A percentile compares a stretch with the other conserved stretches of the same genome.
phyloP scores from a whole-genome alignment of 2,888 invertebrate genomes.

The Argyra leucocephala region DNA sequence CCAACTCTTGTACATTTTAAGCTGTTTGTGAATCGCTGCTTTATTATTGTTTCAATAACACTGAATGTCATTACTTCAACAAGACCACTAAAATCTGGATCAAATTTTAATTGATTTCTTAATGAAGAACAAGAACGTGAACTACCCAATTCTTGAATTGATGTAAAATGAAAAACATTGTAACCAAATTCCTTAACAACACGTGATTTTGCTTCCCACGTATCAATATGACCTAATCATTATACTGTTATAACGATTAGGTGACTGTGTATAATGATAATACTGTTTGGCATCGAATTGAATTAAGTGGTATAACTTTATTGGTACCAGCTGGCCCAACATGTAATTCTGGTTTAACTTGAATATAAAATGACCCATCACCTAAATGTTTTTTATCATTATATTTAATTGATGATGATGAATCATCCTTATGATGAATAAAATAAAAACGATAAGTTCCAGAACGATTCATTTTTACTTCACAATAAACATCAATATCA shows the following conservation, averaged over 20 bases:
- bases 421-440: constrained; percentile 26
- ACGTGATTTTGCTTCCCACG: constrained; percentile 76
- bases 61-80: constrained; percentile 52
- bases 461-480: constrained; percentile 54
- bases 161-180: constrained; percentile 95
- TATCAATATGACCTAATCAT: constrained; percentile 75
- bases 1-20: too few species aligned
- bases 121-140: constrained; percentile 91
- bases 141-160: constrained; percentile 83
- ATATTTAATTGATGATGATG: neutral
- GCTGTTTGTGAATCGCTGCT: too few species aligned
- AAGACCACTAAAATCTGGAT: constrained; percentile 59
- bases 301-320: constrained; percentile 67
- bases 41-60: constrained; percentile 64
- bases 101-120: constrained; percentile 74
- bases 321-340: constrained; percentile 51
- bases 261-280: constrained; percentile 85
- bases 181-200: constrained; percentile 84
- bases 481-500: constrained; percentile 57
- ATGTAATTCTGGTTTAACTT: constrained; percentile 76
- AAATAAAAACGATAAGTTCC: constrained; percentile 87
- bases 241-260: too few species aligned
- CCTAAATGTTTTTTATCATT: neutral
- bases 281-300: constrained; percentile 86
- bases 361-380: constrained; percentile 77